These are phyloP conservation scores for Hydropsyche tenuis DNA, from an alignment of 1,140 invertebrate genomes.

Conservation along the genomic window DNA sequence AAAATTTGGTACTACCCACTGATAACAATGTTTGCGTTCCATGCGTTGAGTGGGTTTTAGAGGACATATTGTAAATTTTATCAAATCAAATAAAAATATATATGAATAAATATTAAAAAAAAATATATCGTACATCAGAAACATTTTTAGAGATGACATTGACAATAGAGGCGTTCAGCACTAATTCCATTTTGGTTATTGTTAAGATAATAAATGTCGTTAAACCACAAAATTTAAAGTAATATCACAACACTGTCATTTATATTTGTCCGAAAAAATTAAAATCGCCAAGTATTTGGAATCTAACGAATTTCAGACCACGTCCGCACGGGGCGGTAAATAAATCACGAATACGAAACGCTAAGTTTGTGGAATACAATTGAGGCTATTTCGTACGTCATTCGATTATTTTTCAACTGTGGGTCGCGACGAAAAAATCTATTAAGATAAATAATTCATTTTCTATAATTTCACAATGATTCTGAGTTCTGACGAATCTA, in stretches of 20 bases:
- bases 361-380: neutral
- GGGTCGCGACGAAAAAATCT: neutral
- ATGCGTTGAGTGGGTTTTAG: no score
- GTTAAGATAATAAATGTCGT: no score
- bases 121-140: neutral
- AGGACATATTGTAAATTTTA: no score
- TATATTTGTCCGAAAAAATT: no score
- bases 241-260: no score
- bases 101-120: neutral
- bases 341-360: constrained; percentile 19
- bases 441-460: no score
- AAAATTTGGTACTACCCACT: no score
- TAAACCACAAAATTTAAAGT: no score
- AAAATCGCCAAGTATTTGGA: no score
- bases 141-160: constrained; percentile 30
- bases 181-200: constrained; percentile 15
- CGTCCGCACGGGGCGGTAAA: neutral
- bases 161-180: constrained; percentile 36
- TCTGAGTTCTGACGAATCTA: no score
- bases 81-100: constrained; percentile 35
- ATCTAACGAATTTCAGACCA: constrained; percentile 4
- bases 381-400: constrained; percentile 3
- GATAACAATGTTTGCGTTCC: no score
- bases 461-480: no score
- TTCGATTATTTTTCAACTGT: neutral